phyloP scores from a whole-genome alignment of 2,113 vertebrate species.

The Smithornis capensis region DNA sequence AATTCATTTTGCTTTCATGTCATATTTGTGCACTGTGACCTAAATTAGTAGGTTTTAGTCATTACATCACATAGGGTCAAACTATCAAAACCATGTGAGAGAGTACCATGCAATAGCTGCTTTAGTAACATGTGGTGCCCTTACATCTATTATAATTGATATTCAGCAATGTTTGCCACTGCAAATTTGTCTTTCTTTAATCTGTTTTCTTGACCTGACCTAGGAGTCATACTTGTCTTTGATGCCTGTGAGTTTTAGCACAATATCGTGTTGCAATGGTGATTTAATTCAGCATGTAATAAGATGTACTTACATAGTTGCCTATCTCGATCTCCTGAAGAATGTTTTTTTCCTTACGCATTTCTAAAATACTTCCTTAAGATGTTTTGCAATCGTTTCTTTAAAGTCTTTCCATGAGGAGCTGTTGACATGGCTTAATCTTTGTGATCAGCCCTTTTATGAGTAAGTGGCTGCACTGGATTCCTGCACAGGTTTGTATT shows the following conservation, averaged over 20 bases:
- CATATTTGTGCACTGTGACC: neutral
- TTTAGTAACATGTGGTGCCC: neutral
- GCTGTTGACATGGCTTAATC: neutral
- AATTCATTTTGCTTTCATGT: neutral
- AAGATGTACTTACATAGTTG: constrained; percentile 26
- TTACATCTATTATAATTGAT: neutral
- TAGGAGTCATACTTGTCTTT: neutral
- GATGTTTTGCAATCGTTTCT: constrained; percentile 43
- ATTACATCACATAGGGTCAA: neutral
- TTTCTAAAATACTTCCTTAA: constrained; percentile 47
- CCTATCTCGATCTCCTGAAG: constrained; percentile 31
- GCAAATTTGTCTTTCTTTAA: constrained; percentile 12
- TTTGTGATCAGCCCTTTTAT: neutral
- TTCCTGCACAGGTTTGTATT: neutral
- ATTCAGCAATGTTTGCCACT: neutral
- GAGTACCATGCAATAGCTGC: neutral
- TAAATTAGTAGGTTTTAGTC: neutral
- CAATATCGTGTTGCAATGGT: constrained; percentile 16
- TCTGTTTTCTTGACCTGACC: constrained; percentile 11
- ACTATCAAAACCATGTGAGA: neutral
- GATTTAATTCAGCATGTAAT: constrained; percentile 39
- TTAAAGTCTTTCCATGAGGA: constrained; percentile 5
- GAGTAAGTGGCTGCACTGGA: neutral
- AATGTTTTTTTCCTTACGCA: constrained; percentile 37
- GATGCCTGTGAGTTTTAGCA: constrained; percentile 16